Evolutionary conservation across 2,113 vertebrate species (phyloP).

Genomic region (Cyprinus carpio): DNA sequence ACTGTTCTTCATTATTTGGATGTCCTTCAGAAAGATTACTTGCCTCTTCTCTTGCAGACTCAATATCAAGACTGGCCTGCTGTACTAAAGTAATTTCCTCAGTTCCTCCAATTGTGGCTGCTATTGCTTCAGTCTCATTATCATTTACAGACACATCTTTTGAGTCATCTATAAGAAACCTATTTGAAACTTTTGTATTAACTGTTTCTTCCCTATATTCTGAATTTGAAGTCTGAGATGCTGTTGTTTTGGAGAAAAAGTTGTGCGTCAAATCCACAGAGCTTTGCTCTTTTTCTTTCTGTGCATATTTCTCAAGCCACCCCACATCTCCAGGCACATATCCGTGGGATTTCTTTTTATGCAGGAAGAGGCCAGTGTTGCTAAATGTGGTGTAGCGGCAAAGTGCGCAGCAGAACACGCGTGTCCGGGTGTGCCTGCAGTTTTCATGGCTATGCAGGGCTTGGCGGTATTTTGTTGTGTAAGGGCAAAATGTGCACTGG

Average conservation of each 20-base stretch:
- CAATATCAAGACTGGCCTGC: conserved; percentile 33
- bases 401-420: conserved; percentile 87
- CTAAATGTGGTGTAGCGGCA: conserved; percentile 91
- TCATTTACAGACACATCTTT: not conserved
- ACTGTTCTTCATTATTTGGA: conserved; percentile 59
- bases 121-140: conserved; percentile 1
- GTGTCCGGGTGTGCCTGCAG: conserved; percentile 91
- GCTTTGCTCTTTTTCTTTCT: conserved; percentile 79
- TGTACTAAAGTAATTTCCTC: not conserved
- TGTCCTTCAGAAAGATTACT: conserved; percentile 32
- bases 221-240: not conserved
- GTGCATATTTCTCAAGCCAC: conserved; percentile 86
- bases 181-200: too few relatives aligned
- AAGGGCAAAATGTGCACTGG: conserved; percentile 91
- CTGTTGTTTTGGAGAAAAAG: conserved; percentile 59
- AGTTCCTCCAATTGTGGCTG: conserved; percentile 17
- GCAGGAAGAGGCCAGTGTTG: conserved; percentile 92
- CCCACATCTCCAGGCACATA: conserved; percentile 88
- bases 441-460: conserved; percentile 93
- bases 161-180: not conserved
- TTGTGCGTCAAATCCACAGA: conserved; percentile 58
- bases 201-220: not conserved
- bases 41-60: conserved; percentile 48
- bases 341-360: conserved; percentile 92
- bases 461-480: conserved; percentile 89